phyloP scores from a whole-genome alignment of 92 coral and sea anemone genomes.

The Heliopora coerulea region DNA sequence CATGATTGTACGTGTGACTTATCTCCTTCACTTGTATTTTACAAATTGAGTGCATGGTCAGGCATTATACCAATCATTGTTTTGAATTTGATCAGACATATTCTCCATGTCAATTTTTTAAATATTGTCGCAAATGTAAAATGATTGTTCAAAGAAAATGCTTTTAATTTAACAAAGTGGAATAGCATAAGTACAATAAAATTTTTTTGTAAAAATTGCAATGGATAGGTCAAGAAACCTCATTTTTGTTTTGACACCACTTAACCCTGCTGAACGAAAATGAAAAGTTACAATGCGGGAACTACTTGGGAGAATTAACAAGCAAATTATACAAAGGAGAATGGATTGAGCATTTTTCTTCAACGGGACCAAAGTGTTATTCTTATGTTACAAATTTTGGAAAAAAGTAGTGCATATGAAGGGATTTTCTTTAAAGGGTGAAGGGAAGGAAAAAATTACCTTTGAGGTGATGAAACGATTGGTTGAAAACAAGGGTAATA shows the following conservation, averaged over 20 bases:
- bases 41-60: background rate
- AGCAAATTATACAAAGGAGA: no score
- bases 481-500: no score
- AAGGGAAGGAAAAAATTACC: no score
- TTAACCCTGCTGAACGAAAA: no score
- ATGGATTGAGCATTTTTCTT: no score
- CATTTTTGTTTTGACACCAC: background rate
- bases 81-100: constrained; percentile 5
- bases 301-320: no score
- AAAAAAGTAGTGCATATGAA: no score
- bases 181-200: constrained; percentile 7
- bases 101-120: constrained; percentile 4
- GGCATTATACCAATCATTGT: constrained; percentile 1
- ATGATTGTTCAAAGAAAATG: constrained; percentile 19
- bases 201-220: constrained; percentile 22
- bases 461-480: no score
- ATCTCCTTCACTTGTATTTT: constrained; percentile 7
- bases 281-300: no score
- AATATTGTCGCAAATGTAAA: constrained; percentile 4
- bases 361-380: no score
- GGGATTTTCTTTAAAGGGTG: no score
- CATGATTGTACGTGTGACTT: background rate
- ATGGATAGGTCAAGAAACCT: background rate
- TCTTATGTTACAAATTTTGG: no score
- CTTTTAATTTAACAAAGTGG: constrained; percentile 1